Evolutionary conservation across 2,888 invertebrate species (phyloP), one percentile per base, ranked within the genome.

Genomic region (Drosophila austrosaltans): DNA sequence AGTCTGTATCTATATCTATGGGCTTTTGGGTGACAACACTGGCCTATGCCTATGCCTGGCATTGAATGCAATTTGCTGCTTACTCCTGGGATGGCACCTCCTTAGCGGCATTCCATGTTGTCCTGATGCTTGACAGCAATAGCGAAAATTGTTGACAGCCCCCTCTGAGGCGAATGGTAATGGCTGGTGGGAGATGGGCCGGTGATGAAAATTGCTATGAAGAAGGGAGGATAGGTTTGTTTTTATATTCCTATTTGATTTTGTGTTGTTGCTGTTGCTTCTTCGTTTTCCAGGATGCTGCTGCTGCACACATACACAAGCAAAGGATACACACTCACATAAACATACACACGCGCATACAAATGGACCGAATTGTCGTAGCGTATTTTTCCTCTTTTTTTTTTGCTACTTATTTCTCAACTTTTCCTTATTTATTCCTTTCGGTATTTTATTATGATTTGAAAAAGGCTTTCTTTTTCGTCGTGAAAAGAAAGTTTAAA

Each of bases 271-370:
- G 62, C 12, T 64, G 67, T 39, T 77, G 53, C 39, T 42, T 66
- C 53, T 72, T 64, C 59, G 66, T 48, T 53, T 62, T 73, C 66
- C 73, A 72, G 72, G 66, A 66, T 65, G 67, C 61, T 57, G 67
- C 61, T 57, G 62, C 20, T 59, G 69, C 62, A 71, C 59, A 72
- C 69, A 60, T 68, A 74, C 73, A 44, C 67, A 73, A 57, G 48
- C 61, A 64, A 40, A 57, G 48, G 58, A 69, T 59, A 64, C 53
- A 32, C 65, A 30, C 58, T 48, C 48, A 63, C 58, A 63, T 58
- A 10, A 44, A 69, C 59, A 65, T 36, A 36, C 65, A 48, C 28
- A 32, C 36, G 57, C 61, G 65, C 58, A 64, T 39, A 62, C 75
- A 75, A 66, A 63, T 66, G 53, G 53, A 74, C 68, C 40, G 56